Base-by-base conservation (phyloP, 2,888 invertebrate species). In the Adelphocoris suturalis region DNA sequence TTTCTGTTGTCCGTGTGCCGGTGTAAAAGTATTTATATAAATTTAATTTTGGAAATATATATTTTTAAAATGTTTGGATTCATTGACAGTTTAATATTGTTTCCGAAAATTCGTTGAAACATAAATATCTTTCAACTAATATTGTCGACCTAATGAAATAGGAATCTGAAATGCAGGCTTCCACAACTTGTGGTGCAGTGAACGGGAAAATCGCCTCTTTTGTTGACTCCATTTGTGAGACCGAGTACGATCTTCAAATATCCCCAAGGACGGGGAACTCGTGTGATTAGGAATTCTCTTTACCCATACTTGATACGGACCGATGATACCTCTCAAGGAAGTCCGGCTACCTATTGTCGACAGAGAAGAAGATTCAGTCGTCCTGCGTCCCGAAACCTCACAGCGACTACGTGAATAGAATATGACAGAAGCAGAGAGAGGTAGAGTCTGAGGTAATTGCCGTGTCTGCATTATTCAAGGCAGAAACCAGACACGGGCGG, bases 391-490 rank as follows among this genome's bases (percentile, higher is more conserved):
- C 52, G 16, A 68, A 68, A 68, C 23, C 68, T 23, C 23, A 12
- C 19, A 23, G 68, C 23, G 68, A 27, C 68, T 68, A 68, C 68
- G 68, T 68, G 68, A 68, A 68, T 19, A 68, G 68, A 23, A 68
- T 68, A 19, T 19, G n/a, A 19, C 23, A 23, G 27, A 23, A 23
- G 23, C 23, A 19, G 27, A 68, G 68, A 12, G 68, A 23, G 61
- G 19, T 28, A 46, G 80, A 46, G 48, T 46, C 37, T 37, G 37
- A 37, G 37, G 80, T 80, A 80, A 80, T 80, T 80, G 80, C 37
- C n/a, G 12, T 47, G 46, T 46, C 48, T 80, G 80, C 4, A 80
- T 80, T 47, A 80, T 80, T 80, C 80, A 80, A 7, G 14, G n/a
- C 37, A 46, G 80, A 68, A 68, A 46, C 80, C 46, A 14, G 46